Percentiles rank a stretch among this genome's conserved stretches.
These are phyloP conservation scores for Masnerella sp. DNA, from an alignment of 2,888 invertebrate genomes.

Conservation along the genomic window DNA sequence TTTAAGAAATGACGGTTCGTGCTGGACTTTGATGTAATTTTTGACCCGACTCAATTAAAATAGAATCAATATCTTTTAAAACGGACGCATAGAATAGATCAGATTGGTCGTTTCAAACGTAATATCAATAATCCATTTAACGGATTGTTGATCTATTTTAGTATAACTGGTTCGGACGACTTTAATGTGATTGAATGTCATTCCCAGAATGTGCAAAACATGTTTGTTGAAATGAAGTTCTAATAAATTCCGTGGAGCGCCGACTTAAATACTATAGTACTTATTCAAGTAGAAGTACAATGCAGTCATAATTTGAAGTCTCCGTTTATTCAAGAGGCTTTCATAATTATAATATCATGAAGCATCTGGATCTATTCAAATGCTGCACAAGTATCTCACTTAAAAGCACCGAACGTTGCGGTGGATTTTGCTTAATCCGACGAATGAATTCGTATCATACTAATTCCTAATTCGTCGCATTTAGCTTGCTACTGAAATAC, in stretches of 20 bases:
- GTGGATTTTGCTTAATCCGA: constrained; percentile 40
- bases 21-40: no score
- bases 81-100: no score
- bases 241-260: constrained; percentile 8
- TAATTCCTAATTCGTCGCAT: constrained; percentile 38
- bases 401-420: constrained; percentile 33
- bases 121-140: no score
- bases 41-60: no score
- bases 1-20: no score
- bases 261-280: constrained; percentile 19
- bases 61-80: no score
- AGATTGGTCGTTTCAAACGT: no score
- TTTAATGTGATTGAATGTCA: no score
- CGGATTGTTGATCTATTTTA: no score
- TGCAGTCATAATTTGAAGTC: constrained; percentile 42
- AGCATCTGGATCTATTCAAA: constrained; percentile 45
- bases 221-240: not conserved
- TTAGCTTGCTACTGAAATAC: constrained; percentile 19
- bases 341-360: constrained; percentile 47
- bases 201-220: not conserved
- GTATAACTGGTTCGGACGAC: no score
- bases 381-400: constrained; percentile 27
- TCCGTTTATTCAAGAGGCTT: constrained; percentile 37
- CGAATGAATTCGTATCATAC: constrained; percentile 44
- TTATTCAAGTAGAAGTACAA: constrained; percentile 32